phyloP scores from a whole-genome alignment of 2,113 vertebrate genomes.

The Ciconia boyciana region DNA sequence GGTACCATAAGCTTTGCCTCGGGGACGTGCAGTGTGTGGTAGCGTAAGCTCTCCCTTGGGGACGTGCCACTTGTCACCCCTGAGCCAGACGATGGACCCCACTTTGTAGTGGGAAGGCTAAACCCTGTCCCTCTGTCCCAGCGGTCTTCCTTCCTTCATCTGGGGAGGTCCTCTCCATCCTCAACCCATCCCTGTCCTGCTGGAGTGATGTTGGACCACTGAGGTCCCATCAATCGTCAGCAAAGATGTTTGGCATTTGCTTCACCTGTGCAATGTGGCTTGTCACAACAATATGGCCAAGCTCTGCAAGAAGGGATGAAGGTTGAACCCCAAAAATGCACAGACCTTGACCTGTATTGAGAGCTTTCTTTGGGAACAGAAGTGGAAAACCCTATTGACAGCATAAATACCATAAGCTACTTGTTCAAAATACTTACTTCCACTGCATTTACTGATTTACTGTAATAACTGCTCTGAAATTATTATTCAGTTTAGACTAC shows the following conservation, averaged over 20 bases:
- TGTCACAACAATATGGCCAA: background rate
- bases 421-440: background rate
- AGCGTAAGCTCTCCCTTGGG: background rate
- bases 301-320: background rate
- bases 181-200: background rate
- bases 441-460: background rate
- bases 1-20: background rate
- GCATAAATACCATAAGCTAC: background rate
- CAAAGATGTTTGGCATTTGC: background rate
- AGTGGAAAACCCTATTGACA: background rate
- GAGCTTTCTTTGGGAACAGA: background rate
- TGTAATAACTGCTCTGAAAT: background rate
- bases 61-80: background rate
- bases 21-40: fast-evolving
- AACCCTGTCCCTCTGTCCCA: background rate
- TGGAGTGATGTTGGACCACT: background rate
- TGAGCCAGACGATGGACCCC: background rate
- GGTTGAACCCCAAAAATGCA: background rate
- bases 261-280: background rate
- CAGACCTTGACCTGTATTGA: background rate
- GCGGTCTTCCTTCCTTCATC: background rate
- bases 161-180: background rate
- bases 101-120: background rate
- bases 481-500: background rate
- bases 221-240: background rate